Evolutionary conservation across 2,888 invertebrate species (phyloP).

Genomic region (Leptopilina syphax): DNA sequence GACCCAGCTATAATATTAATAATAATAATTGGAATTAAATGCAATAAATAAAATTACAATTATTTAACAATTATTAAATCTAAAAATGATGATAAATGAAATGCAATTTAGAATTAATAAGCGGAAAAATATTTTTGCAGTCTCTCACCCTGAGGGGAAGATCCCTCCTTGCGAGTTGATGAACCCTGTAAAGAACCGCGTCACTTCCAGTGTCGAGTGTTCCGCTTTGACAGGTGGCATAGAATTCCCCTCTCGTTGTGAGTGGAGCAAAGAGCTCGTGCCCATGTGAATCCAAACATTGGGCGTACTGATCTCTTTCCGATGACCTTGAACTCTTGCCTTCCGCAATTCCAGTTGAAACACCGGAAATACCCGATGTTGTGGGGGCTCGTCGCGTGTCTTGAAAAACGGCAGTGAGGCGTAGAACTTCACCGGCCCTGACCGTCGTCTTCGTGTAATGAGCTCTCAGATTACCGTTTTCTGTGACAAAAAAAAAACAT

Average conservation of each 20-base stretch:
- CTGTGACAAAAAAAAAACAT: constrained; percentile 53
- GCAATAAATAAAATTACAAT: no score
- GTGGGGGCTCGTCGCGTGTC: constrained; percentile 75
- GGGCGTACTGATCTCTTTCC: constrained; percentile 77
- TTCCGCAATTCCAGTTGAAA: constrained; percentile 66
- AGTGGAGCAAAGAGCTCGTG: constrained; percentile 78
- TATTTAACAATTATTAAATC: no score
- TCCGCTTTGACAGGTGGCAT: constrained; percentile 77
- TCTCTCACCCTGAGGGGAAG: constrained; percentile 75
- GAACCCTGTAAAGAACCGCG: constrained; percentile 77
- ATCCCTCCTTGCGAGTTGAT: constrained; percentile 76
- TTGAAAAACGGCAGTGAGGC: constrained; percentile 79
- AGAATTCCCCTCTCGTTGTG: constrained; percentile 78
- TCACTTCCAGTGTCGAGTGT: constrained; percentile 76
- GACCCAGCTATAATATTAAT: no score
- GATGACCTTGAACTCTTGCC: constrained; percentile 73
- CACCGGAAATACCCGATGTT: constrained; percentile 68
- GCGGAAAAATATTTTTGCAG: no score
- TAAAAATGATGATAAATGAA: no score
- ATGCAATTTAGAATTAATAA: no score
- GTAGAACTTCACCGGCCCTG: constrained; percentile 77
- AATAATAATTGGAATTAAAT: no score
- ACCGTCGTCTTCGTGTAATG: constrained; percentile 78
- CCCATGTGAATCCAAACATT: constrained; percentile 77
- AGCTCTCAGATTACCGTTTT: constrained; percentile 72